A percentile compares a stretch with the other conserved stretches of the same genome.
phyloP scores from a whole-genome alignment of 2,888 invertebrate species.

The Agrilus mali region DNA sequence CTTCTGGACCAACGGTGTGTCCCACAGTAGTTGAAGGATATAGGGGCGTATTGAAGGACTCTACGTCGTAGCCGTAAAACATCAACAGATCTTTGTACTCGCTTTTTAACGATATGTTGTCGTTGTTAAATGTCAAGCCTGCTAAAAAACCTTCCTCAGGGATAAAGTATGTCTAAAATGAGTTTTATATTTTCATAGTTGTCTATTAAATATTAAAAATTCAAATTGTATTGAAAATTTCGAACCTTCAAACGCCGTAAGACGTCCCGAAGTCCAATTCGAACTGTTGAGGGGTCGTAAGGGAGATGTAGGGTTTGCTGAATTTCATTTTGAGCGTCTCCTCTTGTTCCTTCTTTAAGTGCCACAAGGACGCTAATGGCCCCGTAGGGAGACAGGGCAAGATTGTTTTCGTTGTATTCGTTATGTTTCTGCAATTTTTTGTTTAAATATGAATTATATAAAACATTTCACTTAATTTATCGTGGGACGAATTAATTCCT shows the following conservation, averaged over 20 bases:
- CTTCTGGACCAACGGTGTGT: constrained; percentile 6
- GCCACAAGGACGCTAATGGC: constrained; percentile 68
- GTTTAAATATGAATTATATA: too few relatives aligned
- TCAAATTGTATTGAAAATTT: constrained; percentile 1
- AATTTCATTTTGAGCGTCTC: constrained; percentile 60
- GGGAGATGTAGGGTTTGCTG: constrained; percentile 57
- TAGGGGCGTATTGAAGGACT: constrained; percentile 31
- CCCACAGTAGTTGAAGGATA: constrained; percentile 16
- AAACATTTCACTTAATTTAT: too few relatives aligned
- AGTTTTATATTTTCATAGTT: constrained; percentile 5
- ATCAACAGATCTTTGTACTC: constrained; percentile 59
- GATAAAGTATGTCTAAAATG: constrained; percentile 64
- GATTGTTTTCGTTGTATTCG: constrained; percentile 62
- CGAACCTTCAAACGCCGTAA: constrained; percentile 68
- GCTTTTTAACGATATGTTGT: constrained; percentile 61
- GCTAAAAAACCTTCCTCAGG: constrained; percentile 72
- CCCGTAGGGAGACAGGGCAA: constrained; percentile 76
- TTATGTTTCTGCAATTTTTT: constrained; percentile 44
- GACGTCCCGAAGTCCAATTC: constrained; percentile 71
- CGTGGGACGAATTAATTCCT: too few relatives aligned
- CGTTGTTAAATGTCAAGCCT: constrained; percentile 65
- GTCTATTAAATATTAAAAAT: neutral
- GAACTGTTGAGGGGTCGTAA: constrained; percentile 55
- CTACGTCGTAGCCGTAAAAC: constrained; percentile 73
- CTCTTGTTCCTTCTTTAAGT: constrained; percentile 64